A percentile compares a stretch with the other conserved stretches of the same genome.
These are phyloP conservation scores for Leptinotarsa rubiginosa DNA, from an alignment of 2,888 invertebrate genomes.

Conservation along the genomic window DNA sequence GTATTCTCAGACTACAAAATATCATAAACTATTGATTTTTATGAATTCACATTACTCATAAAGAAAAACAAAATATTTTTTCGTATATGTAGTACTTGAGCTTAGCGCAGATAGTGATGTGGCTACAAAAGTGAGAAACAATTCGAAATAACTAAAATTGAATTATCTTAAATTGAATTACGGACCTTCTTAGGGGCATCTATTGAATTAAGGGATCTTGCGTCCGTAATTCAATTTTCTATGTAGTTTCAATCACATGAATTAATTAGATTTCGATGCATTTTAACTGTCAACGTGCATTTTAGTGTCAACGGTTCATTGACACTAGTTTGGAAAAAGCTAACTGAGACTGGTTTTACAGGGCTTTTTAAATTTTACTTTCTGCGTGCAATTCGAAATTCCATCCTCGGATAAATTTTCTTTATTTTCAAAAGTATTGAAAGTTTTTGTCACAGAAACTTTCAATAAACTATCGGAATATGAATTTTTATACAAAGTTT, in stretches of 20 bases:
- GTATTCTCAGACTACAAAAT: too few relatives aligned
- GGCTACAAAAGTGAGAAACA: constrained; percentile 21
- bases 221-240: constrained; percentile 47
- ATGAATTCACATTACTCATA: not conserved
- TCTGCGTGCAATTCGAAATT: too few relatives aligned
- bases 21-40: too few relatives aligned
- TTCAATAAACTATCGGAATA: too few relatives aligned
- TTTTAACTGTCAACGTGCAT: not conserved
- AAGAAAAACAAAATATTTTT: not conserved
- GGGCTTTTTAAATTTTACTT: too few relatives aligned
- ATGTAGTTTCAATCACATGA: constrained; percentile 28
- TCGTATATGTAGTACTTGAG: not conserved
- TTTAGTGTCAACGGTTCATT: not conserved
- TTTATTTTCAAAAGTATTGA: too few relatives aligned
- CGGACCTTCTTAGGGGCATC: constrained; percentile 33
- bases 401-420: too few relatives aligned
- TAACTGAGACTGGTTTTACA: not conserved
- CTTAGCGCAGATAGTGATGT: not conserved
- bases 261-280: constrained; percentile 29
- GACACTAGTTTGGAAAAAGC: not conserved
- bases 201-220: constrained; percentile 49
- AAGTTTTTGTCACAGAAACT: too few relatives aligned
- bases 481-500: too few relatives aligned
- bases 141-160: constrained; percentile 38
- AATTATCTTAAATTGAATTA: constrained; percentile 50